Evolutionary conservation across 2,113 vertebrate species (phyloP), one percentile per base, ranked within the genome.

Genomic region (Cyphomyrus discorhynchus): DNA sequence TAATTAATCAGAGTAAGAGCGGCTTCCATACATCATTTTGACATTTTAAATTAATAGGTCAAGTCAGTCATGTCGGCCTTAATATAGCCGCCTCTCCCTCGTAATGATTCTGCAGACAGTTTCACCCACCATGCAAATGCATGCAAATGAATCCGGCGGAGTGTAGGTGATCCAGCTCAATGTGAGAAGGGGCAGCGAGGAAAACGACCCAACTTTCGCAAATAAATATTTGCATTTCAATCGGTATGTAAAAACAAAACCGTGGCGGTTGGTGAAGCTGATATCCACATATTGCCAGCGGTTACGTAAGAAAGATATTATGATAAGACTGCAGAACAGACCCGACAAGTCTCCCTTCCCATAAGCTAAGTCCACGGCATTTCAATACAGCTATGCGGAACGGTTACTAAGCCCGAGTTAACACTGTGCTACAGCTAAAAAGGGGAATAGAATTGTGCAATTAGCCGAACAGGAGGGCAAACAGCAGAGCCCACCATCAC

Each of bases 1-100:
- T 87, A 87, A 87, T 87, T 87, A 87, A 87, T 87, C 85, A 87
- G 85, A 87, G 47, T 39, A 56, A 87, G 85, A 87, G 4, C 27
- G 85, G 50, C 50, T 53, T 87, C 85, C 85, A 87, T 87, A 87
- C 45, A 87, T 87, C 85, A 87, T 87, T 87, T 53, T 87, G 85
- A 87, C 85, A 53, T 50, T 87, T 87, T 87, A 87, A 87, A 87
- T 53, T 87, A 52, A 87, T 87, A 87, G 85, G 85, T 87, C 85
- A 53, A 53, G 49, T 87, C 85, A 87, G n/a, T 87, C 85, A 53
- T 53, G 85, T 87, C 85, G 49, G 49, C 45, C 50, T 87, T 87
- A 87, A 87, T 87, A 87, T 53, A 87, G 50, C 85, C 50, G 49
- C 19, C 50, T 87, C 50, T 87, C 47, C 50, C 50, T 19, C 53